Base-by-base conservation (phyloP, 2,888 invertebrate genomes). In the Sphaerophoria taeniata region DNA sequence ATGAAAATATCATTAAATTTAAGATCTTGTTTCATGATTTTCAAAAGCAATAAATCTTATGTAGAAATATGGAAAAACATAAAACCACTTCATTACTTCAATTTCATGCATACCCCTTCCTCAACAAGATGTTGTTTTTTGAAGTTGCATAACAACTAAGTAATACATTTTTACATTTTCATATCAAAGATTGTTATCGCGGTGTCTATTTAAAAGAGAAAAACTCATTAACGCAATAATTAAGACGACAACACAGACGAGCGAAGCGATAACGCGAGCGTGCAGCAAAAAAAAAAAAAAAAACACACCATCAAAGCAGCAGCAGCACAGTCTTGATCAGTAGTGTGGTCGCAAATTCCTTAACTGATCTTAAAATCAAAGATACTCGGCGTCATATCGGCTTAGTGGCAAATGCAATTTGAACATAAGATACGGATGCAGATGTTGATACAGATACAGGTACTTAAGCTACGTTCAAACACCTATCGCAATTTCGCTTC, bases 171-270 rank as follows among this genome's bases (percentile, higher is more conserved):
- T 58, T 74, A 83, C 79, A 83, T 70, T 83, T 83, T 83, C 78
- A 83, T 83, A 83, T 83, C 83, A 65, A 70, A 78, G 83, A 83
- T 83, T 65, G 69, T 79, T 83, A 83, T 83, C 83, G 65, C 51
- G 56, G 69, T 63, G 65, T 63, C 78, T 79, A 83, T 79, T 83
- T 88, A 89, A 90, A 90, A 89, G 89, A 90, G 88, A 89, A 90
- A 90, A 90, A 90, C 90, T 90, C 90, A 90, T 90, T 90, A 90
- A 90, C 90, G 90, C 90, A 90, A 90, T 90, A 90, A 90, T 90
- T 90, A 90, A 90, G 90, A 90, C 90, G 90, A 90, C 90, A 90
- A 90, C 90, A 90, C 90, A 90, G 90, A 89, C 89, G 79, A 79
- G 70, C 74, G 51, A 47, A 88, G 89, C 90, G 90, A 90, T 90